These are phyloP conservation scores for Salvelinus namaycush DNA, from an alignment of 2,113 vertebrate genomes.

Conservation along the genomic window DNA sequence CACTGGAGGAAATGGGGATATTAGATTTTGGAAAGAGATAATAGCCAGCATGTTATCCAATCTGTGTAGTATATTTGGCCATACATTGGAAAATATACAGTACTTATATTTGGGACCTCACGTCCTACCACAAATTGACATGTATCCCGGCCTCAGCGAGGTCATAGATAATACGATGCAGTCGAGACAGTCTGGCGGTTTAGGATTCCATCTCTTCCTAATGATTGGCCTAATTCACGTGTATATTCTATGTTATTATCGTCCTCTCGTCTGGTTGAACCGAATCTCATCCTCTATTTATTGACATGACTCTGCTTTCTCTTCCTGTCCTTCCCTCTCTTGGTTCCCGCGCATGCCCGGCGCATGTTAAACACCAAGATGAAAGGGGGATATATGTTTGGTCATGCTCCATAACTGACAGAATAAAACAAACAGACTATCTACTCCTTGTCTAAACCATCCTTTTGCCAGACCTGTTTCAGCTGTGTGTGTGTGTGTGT, in stretches of 20 bases:
- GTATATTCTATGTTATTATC: conserved; percentile 18
- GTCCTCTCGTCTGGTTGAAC: conserved; percentile 5
- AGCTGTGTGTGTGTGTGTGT: conserved; percentile 31
- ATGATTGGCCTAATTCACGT: conserved; percentile 22
- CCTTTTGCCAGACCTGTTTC: conserved; percentile 18
- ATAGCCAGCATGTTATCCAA: background rate
- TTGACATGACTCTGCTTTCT: conserved; percentile 3
- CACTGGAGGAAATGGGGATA: background rate
- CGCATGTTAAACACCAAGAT: conserved; percentile 19
- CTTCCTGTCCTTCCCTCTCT: conserved; percentile 3
- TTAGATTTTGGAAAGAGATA: conserved; percentile 1
- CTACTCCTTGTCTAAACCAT: conserved; percentile 18
- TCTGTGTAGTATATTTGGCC: conserved; percentile 10
- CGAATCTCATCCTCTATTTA: conserved; percentile 24
- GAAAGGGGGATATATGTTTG: conserved; percentile 37
- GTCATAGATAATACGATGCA: background rate
- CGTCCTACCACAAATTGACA: conserved; percentile 29
- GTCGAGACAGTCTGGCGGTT: conserved; percentile 8
- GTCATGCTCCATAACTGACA: conserved; percentile 42
- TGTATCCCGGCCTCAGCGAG: conserved; percentile 6
- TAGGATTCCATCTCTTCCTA: conserved; percentile 25
- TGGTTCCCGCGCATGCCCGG: background rate
- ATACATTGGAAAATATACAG: conserved; percentile 29
- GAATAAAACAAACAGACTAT: conserved; percentile 53
- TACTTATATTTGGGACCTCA: conserved; percentile 11